These are phyloP conservation scores for Copidosoma aretas DNA, from an alignment of 2,888 invertebrate species.

Conservation along the genomic window DNA sequence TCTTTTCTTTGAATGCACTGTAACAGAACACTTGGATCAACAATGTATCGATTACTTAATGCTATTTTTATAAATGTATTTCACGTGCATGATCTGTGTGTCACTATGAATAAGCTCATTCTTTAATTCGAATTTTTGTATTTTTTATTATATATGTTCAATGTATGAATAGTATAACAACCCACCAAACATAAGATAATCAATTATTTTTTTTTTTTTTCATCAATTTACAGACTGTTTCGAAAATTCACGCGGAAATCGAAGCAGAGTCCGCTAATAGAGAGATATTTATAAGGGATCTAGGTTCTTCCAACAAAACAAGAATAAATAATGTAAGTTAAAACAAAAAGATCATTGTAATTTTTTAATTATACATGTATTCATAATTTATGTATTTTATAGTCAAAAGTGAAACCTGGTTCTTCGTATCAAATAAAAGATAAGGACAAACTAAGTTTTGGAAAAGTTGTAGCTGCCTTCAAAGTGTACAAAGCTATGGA, in stretches of 20 bases:
- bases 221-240: conserved; percentile 60
- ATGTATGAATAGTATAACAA: too few species aligned
- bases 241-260: conserved; percentile 65
- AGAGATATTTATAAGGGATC: conserved; percentile 62
- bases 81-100: too few species aligned
- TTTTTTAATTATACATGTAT: conserved; percentile 17
- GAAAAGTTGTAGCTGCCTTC: conserved; percentile 49
- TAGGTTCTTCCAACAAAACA: conserved; percentile 64
- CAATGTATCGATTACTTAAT: too few species aligned
- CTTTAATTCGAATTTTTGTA: too few species aligned
- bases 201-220: conserved; percentile 5
- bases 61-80: too few species aligned
- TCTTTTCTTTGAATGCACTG: too few species aligned
- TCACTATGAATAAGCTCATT: too few species aligned
- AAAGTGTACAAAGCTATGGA: conserved; percentile 28
- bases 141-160: not conserved
- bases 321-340: conserved; percentile 62
- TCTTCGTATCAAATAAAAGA: conserved; percentile 54
- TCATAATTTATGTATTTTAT: conserved; percentile 36
- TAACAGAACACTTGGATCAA: too few species aligned
- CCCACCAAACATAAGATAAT: too few species aligned
- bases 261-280: conserved; percentile 56
- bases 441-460: conserved; percentile 53
- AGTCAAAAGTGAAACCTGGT: conserved; percentile 51
- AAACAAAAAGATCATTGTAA: conserved; percentile 7